These are phyloP conservation scores for Choristoneura rosaceana DNA, from an alignment of 2,888 invertebrate genomes.

Conservation along the genomic window DNA sequence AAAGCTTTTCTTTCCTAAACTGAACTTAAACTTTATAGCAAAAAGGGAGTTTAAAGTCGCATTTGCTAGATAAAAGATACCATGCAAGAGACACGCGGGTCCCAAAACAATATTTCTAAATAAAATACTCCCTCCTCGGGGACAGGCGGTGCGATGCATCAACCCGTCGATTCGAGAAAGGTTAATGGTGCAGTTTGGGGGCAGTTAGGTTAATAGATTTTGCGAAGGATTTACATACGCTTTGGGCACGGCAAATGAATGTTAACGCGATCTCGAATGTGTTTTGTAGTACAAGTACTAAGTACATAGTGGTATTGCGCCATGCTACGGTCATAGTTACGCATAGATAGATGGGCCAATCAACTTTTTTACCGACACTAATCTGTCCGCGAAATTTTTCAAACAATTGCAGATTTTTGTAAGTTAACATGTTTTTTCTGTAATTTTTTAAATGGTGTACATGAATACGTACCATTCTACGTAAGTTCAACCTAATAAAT, in stretches of 20 bases:
- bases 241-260: neutral
- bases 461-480: no score
- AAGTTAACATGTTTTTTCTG: no score
- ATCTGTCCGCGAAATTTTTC: no score
- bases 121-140: conserved; percentile 71
- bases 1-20: neutral
- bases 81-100: conserved; percentile 60
- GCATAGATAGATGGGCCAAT: no score
- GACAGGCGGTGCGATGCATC: conserved; percentile 49
- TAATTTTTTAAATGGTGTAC: no score
- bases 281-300: neutral
- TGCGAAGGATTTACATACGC: conserved; percentile 17
- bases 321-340: neutral
- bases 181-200: conserved; percentile 30
- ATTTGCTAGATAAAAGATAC: neutral
- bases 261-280: neutral
- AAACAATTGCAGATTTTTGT: no score
- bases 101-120: conserved; percentile 80
- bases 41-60: conserved; percentile 1
- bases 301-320: conserved; percentile 9
- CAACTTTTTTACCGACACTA: no score
- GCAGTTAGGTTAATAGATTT: conserved; percentile 33
- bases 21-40: neutral
- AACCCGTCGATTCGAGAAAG: conserved; percentile 28
- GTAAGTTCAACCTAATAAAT: no score